These are phyloP conservation scores for Hippocampus abdominalis DNA, from an alignment of 2,113 vertebrate species.

Conservation along the genomic window DNA sequence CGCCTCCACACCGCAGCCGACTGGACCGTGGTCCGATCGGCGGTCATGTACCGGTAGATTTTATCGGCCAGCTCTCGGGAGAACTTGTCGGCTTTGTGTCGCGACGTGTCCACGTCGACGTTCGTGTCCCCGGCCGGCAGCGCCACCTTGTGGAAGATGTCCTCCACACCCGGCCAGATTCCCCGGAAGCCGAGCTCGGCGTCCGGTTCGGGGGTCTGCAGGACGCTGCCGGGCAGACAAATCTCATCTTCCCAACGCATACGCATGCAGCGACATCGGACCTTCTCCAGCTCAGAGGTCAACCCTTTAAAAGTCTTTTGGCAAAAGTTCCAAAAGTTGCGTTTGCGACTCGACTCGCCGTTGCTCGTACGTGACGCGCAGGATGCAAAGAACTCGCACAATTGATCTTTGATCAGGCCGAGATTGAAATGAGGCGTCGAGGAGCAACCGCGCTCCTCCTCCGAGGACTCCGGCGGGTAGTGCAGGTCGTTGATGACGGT, in stretches of 20 bases:
- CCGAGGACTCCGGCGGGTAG: not conserved
- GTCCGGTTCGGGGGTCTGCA: not conserved
- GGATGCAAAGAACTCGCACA: not conserved
- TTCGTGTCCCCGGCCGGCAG: not conserved
- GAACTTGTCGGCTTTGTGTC: not conserved
- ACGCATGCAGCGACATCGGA: constrained; percentile 1
- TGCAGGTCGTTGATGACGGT: not conserved
- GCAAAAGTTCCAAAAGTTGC: constrained; percentile 4
- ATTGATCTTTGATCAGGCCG: not conserved
- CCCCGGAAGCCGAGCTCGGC: not conserved
- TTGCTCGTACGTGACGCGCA: not conserved
- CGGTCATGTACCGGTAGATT: not conserved
- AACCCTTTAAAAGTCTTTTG: not conserved
- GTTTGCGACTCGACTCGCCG: not conserved
- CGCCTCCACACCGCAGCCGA: not conserved
- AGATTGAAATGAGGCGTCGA: constrained; percentile 4
- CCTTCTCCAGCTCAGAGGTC: not conserved
- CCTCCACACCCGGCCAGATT: not conserved
- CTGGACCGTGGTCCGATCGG: not conserved
- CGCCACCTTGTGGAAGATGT: not conserved
- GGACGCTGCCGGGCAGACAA: not conserved
- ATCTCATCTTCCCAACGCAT: not conserved
- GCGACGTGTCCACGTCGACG: not conserved
- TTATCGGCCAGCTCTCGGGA: not conserved
- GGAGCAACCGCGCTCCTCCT: not conserved